Conservation (phyloP, 2,888 invertebrate genomes). For the Meganola albula region DNA sequence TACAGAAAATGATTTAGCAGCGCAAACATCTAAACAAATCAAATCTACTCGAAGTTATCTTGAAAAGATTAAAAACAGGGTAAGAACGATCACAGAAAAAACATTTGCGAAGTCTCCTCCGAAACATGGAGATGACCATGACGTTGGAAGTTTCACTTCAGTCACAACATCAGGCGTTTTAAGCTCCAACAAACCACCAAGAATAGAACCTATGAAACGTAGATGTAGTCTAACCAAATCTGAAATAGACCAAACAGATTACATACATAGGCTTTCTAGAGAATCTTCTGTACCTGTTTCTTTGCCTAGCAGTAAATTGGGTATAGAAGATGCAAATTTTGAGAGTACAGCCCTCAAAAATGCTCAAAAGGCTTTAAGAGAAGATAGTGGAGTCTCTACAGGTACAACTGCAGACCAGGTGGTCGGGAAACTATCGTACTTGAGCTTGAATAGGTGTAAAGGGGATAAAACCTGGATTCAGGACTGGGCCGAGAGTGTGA, state of each 20-base stretch:
- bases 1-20: constrained; percentile 61
- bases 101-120: constrained; percentile 74
- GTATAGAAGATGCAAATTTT: constrained; percentile 49
- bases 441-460: constrained; percentile 69
- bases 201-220: constrained; percentile 52
- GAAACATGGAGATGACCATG: constrained; percentile 61
- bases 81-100: constrained; percentile 74
- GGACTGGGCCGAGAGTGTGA: constrained; percentile 81
- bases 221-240: constrained; percentile 82
- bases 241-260: constrained; percentile 82
- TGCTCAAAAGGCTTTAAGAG: constrained; percentile 55
- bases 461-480: constrained; percentile 79
- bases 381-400: constrained; percentile 42
- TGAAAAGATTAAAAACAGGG: constrained; percentile 80
- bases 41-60: constrained; percentile 77
- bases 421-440: constrained; percentile 61
- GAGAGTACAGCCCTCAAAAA: constrained; percentile 62
- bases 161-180: constrained; percentile 85
- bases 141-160: constrained; percentile 82
- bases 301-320: constrained; percentile 49
- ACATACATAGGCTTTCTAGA: constrained; percentile 65
- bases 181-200: constrained; percentile 65
- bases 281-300: constrained; percentile 68
- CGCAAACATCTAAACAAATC: constrained; percentile 68
- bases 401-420: constrained; percentile 55